phyloP scores from a whole-genome alignment of 2,113 vertebrate species.

The Paramormyrops kingsleyae region DNA sequence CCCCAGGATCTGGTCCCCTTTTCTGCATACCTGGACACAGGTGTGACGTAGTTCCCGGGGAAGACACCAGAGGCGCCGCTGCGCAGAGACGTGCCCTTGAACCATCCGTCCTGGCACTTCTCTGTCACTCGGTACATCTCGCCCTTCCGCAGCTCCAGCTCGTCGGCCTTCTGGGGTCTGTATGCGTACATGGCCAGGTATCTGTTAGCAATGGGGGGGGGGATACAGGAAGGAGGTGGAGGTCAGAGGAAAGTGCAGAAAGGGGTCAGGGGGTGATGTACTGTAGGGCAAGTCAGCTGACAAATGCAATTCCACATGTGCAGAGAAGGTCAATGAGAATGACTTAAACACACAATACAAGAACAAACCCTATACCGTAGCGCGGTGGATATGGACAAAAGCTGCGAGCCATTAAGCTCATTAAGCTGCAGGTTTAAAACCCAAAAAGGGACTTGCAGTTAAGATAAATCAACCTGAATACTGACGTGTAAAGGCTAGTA shows the following conservation, averaged over 20 bases:
- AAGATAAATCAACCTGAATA: not conserved
- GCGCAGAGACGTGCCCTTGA: conserved; percentile 89
- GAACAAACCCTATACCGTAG: not conserved
- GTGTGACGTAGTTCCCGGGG: conserved; percentile 95
- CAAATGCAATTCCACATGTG: not conserved
- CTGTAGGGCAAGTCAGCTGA: not conserved
- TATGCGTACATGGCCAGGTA: conserved; percentile 95
- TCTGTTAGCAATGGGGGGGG: conserved; percentile 43
- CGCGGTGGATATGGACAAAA: not conserved
- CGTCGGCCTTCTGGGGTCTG: conserved; percentile 93
- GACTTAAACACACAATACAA: not conserved
- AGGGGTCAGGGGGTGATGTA: not conserved
- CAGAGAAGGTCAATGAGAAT: not conserved
- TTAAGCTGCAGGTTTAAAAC: not conserved
- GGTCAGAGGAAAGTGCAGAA: not conserved
- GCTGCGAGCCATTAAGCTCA: not conserved
- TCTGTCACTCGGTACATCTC: conserved; percentile 97
- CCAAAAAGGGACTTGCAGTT: not conserved
- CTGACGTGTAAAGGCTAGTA: not conserved
- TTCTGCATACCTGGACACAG: conserved; percentile 81
- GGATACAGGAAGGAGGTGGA: not conserved
- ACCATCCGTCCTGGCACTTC: conserved; percentile 98
- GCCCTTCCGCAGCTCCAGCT: conserved; percentile 90
- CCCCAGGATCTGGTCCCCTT: not conserved
- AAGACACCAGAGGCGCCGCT: conserved; percentile 88